Conservation (phyloP, 2,113 vertebrate genomes). For the Leucosticte australis region DNA sequence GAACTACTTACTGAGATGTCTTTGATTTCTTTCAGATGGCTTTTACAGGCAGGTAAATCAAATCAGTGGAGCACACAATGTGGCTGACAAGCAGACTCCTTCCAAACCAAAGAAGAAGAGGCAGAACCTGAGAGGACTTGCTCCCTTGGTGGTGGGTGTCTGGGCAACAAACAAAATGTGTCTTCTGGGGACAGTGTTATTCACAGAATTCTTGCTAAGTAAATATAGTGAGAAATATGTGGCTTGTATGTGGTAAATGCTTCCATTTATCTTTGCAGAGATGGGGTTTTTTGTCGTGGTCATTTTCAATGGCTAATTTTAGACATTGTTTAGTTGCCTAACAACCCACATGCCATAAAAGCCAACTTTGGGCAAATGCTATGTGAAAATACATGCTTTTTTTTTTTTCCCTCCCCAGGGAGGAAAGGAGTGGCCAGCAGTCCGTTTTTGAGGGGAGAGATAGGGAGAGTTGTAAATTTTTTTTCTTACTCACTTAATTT, state of each 20-base stretch:
- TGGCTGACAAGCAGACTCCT: conserved; percentile 78
- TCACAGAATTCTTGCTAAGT: not conserved
- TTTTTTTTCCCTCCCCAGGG: not conserved
- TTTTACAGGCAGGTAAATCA: conserved; percentile 96
- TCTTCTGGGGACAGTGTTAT: not conserved
- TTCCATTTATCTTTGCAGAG: not conserved
- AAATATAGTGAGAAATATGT: not conserved
- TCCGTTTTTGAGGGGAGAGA: not conserved
- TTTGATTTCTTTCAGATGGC: conserved; percentile 82
- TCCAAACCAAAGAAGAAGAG: conserved; percentile 86
- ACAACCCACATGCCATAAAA: not conserved
- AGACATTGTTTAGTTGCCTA: not conserved
- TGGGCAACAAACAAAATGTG: not conserved
- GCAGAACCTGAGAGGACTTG: conserved; percentile 79
- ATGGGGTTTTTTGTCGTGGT: not conserved
- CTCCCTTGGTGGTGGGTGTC: conserved; percentile 89
- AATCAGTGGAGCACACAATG: conserved; percentile 94
- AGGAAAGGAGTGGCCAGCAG: not conserved
- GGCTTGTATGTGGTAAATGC: not conserved
- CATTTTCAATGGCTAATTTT: not conserved
- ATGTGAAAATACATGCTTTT: not conserved
- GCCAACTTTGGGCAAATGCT: not conserved
- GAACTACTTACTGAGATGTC: not conserved
- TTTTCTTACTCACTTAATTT: not conserved
- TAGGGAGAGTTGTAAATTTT: not conserved